These are phyloP conservation scores for Gavialis gangeticus DNA, from an alignment of 2,113 vertebrate genomes.

Conservation along the genomic window DNA sequence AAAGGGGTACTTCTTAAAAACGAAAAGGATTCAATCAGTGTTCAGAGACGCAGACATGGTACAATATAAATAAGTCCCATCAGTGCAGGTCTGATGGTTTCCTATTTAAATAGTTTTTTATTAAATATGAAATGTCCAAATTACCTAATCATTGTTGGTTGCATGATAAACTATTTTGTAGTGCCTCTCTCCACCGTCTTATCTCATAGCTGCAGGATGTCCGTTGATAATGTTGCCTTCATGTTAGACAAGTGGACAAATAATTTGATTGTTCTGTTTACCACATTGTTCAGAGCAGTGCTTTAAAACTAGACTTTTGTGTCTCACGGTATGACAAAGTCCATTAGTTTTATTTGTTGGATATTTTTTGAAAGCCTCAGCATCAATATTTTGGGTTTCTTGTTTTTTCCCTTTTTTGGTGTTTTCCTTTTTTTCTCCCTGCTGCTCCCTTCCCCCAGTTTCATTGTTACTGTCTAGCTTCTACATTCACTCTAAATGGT, in stretches of 20 bases:
- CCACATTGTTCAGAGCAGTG: conserved; percentile 68
- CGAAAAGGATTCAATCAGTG: conserved; percentile 67
- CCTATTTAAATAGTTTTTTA: conserved; percentile 88
- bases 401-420: neutral
- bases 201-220: conserved; percentile 85
- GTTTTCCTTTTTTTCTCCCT: neutral
- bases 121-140: conserved; percentile 87
- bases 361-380: conserved; percentile 60
- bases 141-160: conserved; percentile 90
- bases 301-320: conserved; percentile 75
- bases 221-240: conserved; percentile 82
- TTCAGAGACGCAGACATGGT: conserved; percentile 9
- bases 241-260: conserved; percentile 81
- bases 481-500: too few species aligned
- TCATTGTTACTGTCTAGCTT: neutral
- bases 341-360: conserved; percentile 71
- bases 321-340: conserved; percentile 73
- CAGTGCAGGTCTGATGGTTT: conserved; percentile 72
- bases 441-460: neutral
- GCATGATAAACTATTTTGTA: conserved; percentile 89
- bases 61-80: conserved; percentile 59
- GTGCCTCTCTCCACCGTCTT: conserved; percentile 82
- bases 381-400: conserved; percentile 33
- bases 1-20: conserved; percentile 84
- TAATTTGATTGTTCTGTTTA: conserved; percentile 79